Base-by-base conservation (phyloP, 2,888 invertebrate genomes). In the Chloroclystis v-ata region DNA sequence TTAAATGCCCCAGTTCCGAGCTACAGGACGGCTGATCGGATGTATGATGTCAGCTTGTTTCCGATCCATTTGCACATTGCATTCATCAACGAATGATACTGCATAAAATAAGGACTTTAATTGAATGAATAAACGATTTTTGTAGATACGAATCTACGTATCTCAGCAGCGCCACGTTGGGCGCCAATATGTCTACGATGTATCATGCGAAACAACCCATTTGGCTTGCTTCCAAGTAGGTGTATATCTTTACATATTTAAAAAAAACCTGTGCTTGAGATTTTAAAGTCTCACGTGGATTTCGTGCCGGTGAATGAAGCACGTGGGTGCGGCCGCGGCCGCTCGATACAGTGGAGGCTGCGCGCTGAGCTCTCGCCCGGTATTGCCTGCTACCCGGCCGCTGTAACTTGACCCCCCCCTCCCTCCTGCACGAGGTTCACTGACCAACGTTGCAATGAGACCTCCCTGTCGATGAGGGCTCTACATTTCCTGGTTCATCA, bases 301-400 rank as follows among this genome's bases (percentile, higher is more conserved):
- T 46, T 59, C 43, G 57, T 57, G 56, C 67, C 70, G 68, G 70
- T 78, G 80, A 81, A 78, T 81, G 80, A 52, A 76, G 63, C 79
- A 78, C 78, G 77, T 79, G 76, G 78, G 49, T 51, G 59, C 72
- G 78, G 80, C 77, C 71, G 78, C 74, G 78, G 77, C 66, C 78
- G 80, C 70, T 81, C 80, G 72, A 81, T 81, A 81, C 59, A 56
- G 67, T 75, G 78, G 80, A 80, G 80, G 79, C 80, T 80, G 80
- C 80, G 80, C 80, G 67, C 64, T 73, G 73, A 68, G 75, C 66
- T 63, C 62, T 47, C 57, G 66, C 69, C 76, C 75, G 74, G 74
- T 65, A 60, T 59, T 56, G 57, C 63, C 58, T 49, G 58, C 62
- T 53, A 59, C 58, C 47, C 59, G 54, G 48, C 80, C 73, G 72